Evolutionary conservation across 2,888 invertebrate species (phyloP), one percentile per base, ranked within the genome.

Genomic region (Pammene aurita): DNA sequence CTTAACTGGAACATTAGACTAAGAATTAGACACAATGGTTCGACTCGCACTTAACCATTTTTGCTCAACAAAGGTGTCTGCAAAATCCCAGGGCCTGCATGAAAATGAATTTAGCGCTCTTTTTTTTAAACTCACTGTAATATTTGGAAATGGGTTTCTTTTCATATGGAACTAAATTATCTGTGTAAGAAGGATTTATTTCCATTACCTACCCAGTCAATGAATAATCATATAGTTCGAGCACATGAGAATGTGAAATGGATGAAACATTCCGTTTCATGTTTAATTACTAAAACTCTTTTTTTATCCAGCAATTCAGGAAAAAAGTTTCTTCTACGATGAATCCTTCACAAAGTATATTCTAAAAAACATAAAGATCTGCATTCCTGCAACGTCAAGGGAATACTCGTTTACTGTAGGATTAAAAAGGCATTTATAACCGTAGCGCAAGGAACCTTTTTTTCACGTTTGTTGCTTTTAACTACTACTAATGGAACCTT

Each of bases 101-200:
- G 35, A 54, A 66, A 42, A 38, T 46, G 16, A 48, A 56, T 34
- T 62, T 67, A 10, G 5, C 46, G 34, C 14, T 14, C 13, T 46
- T 54, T 61, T 62, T 56, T 14, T 18, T 48, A 41, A 56, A 62
- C 41, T 60, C 16, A 34, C 50, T 55, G 56, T 16, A 42, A 62
- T 56, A 34, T 55, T 67, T 56, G 48, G 46, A 67, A 62, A 62
- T 56, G 46, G 14, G 60, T 67, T 61, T 67, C 61, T 34, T 62
- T 56, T 67, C 41, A 62, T 5, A n/a, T 66, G 48, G 34, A 9
- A 16, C 7, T 11, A 35, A 42, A 44, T 44, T 34, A 16, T 35
- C 50, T 18, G 6, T 50, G 50, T 50, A 18, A 11, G 18, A 11
- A 38, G 26, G 34, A 42, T 50, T n/a, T n/a, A 50, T 35, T 61